Percentiles rank a stretch among this genome's conserved stretches.
These are phyloP conservation scores for Typhlichthys eigenmanni DNA, from an alignment of 2,797 vertebrate genomes.

Conservation along the genomic window DNA sequence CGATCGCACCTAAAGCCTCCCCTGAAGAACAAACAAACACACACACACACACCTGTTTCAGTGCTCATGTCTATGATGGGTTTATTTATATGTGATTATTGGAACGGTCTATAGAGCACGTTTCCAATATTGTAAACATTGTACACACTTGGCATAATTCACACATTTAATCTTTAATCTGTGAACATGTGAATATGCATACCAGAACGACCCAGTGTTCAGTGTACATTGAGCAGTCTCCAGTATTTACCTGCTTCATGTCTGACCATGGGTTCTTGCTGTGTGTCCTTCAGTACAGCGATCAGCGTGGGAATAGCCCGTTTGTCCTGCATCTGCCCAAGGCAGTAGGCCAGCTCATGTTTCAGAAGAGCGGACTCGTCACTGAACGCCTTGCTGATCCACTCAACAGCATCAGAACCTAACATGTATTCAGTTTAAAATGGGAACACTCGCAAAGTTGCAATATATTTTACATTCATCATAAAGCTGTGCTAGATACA, in stretches of 20 bases:
- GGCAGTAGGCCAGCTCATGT: slow-evolving; percentile 92
- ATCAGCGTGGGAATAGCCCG: slow-evolving; percentile 81
- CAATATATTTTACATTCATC: background rate
- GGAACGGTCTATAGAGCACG: too few relatives aligned
- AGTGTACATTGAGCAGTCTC: background rate
- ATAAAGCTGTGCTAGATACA: too few relatives aligned
- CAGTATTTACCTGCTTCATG: slow-evolving; percentile 90
- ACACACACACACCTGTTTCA: background rate
- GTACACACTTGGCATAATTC: too few relatives aligned
- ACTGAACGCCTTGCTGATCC: slow-evolving; percentile 86
- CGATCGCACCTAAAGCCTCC: slow-evolving; percentile 93
- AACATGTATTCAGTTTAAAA: slow-evolving; percentile 1
- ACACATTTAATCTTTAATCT: too few relatives aligned
- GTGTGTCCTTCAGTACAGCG: slow-evolving; percentile 78
- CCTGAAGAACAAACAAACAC: slow-evolving; percentile 74
- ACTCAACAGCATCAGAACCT: slow-evolving; percentile 80
- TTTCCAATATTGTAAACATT: too few relatives aligned
- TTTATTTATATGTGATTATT: too few relatives aligned
- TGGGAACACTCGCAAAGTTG: background rate
- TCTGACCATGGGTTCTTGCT: slow-evolving; percentile 92
- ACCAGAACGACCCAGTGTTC: too few relatives aligned
- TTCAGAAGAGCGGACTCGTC: slow-evolving; percentile 91
- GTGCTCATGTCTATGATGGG: background rate
- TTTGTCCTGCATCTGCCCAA: slow-evolving; percentile 92
- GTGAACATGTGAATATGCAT: too few relatives aligned